phyloP scores from a whole-genome alignment of 2,797 vertebrate species.

The Amblyraja radiata region DNA sequence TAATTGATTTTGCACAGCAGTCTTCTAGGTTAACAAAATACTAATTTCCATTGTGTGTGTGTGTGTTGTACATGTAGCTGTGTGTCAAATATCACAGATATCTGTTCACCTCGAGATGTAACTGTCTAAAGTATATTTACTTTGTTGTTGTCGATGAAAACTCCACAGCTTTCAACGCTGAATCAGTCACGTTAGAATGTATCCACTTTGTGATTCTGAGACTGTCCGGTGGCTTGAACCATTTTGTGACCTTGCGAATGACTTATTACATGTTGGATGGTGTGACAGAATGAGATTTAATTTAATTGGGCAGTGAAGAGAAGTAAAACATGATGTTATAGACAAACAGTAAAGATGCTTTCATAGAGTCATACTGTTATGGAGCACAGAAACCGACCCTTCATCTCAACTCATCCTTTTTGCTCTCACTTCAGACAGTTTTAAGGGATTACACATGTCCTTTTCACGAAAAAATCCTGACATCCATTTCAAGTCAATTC shows the following conservation, averaged over 20 bases:
- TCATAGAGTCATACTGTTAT: too few relatives aligned
- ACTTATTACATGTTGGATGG: neutral
- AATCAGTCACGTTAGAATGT: neutral
- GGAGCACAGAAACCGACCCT: too few relatives aligned
- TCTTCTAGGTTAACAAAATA: neutral
- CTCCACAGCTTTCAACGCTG: neutral
- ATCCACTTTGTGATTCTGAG: neutral
- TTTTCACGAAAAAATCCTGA: too few relatives aligned
- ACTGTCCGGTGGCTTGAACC: neutral
- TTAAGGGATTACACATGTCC: too few relatives aligned
- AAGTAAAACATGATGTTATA: neutral
- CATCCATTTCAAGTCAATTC: too few relatives aligned
- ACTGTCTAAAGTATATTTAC: neutral
- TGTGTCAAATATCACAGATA: neutral
- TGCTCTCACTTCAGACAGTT: too few relatives aligned
- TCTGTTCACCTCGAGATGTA: neutral
- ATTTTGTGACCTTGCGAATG: neutral
- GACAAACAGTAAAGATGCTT: neutral
- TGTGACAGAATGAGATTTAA: neutral
- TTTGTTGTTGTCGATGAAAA: neutral
- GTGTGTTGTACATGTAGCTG: neutral
- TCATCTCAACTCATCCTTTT: too few relatives aligned
- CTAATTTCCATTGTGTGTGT: neutral
- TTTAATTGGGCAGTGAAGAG: neutral
- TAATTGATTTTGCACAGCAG: neutral